These are phyloP conservation scores for Lucifuga dentata DNA, from an alignment of 2,113 vertebrate species.

Conservation along the genomic window DNA sequence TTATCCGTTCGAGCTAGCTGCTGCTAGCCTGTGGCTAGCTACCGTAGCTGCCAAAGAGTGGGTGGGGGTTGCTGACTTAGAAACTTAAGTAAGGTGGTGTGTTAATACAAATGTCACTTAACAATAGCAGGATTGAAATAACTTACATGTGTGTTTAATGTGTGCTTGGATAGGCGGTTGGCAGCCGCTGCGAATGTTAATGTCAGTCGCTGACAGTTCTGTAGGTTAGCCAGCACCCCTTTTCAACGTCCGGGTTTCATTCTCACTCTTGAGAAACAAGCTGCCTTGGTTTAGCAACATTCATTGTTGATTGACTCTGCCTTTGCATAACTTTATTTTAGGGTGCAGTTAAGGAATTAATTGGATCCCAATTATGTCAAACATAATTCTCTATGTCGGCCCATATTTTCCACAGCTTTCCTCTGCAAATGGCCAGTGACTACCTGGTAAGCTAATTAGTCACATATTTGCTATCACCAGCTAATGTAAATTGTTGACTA, in stretches of 20 bases:
- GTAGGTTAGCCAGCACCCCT: conserved; percentile 56
- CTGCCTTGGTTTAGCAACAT: neutral
- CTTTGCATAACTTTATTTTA: accelerated
- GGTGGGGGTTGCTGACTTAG: conserved; percentile 45
- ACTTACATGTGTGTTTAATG: neutral
- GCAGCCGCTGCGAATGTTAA: conserved; percentile 15
- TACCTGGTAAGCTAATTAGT: conserved; percentile 35
- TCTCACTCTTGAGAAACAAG: conserved; percentile 12
- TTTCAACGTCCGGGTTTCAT: conserved; percentile 53
- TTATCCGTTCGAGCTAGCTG: conserved; percentile 59
- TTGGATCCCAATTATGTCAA: neutral
- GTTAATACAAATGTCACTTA: conserved; percentile 3
- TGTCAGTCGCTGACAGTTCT: conserved; percentile 47
- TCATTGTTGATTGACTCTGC: no score
- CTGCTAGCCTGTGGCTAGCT: conserved; percentile 60
- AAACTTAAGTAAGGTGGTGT: conserved; percentile 8
- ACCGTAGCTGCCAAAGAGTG: conserved; percentile 51
- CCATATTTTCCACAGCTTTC: conserved; percentile 21
- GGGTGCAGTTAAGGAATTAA: neutral
- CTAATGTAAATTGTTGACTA: conserved; percentile 19
- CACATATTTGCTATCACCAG: conserved; percentile 3
- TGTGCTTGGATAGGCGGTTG: neutral
- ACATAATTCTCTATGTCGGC: conserved; percentile 15
- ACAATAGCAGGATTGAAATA: neutral
- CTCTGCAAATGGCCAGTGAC: conserved; percentile 23